Base-by-base conservation (phyloP, 2,797 vertebrate genomes). In the Pangasius djambal region DNA sequence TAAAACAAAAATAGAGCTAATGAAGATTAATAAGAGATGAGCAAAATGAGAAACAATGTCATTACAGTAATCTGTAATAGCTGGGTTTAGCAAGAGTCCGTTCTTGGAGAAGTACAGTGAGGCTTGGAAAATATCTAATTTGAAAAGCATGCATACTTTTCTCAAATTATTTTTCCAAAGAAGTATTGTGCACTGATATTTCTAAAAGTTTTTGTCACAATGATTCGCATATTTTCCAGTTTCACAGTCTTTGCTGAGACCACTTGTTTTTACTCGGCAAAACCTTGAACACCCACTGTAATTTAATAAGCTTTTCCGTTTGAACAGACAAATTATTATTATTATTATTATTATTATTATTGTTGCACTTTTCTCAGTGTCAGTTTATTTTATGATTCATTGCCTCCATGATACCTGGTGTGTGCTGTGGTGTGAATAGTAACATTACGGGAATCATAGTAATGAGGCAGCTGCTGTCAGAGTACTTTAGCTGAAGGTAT, bases 1-100 rank as follows among this genome's bases (percentile, higher is more conserved):
- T 91, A 88, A 90, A 91, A 77, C 81, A 87, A 65, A 87, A 85
- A 89, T 63, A 87, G 69, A 88, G 86, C 87, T 86, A 61, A 69
- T 50, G 75, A 84, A 84, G 86, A 81, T 89, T 88, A 85, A 90
- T 75, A 72, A 90, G 52, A 84, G 65, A 85, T 83, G 83, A 65
- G 79, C 67, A 69, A 78, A 61, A 40, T 77, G 52, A 88, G 88
- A 55, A 89, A 81, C 50, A 83, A 72, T 88, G 86, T 74, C 59
- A 82, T 55, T 78, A 90, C 82, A 89, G 82, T 85, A 75, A 75
- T 70, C 74, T 59, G 37, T 72, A 88, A 89, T 72, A 69, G 79
- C n/a, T 75, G 63, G 57, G 69, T 69, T 89, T 88, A 86, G 63
- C 88, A 88, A 77, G 15, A 70, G 65, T 75, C 52, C 0, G 18